Evolutionary conservation across 2,113 vertebrate genomes (phyloP).

Genomic region (Psammodynastes pulverulentus): DNA sequence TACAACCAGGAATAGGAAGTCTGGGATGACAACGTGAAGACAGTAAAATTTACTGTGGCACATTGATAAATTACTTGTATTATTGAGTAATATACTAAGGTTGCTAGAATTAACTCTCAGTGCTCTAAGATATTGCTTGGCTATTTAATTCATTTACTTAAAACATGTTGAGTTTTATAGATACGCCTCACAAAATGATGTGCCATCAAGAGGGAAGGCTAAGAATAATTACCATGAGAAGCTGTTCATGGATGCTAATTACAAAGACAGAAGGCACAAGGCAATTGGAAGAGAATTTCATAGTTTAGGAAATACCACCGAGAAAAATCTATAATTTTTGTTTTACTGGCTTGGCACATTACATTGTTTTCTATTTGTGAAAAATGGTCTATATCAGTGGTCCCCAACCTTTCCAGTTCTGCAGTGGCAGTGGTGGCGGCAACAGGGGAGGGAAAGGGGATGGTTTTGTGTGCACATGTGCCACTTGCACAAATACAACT

Average conservation of each 20-base stretch:
- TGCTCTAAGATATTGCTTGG: background rate
- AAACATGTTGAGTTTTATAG: background rate
- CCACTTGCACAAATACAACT: background rate
- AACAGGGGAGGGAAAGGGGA: background rate
- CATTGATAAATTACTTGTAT: background rate
- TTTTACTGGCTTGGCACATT: background rate
- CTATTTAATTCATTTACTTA: background rate
- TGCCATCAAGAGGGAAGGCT: background rate
- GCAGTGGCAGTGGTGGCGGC: background rate
- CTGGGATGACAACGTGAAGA: background rate
- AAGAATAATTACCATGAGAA: background rate
- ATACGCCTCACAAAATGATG: background rate
- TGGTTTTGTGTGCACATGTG: too few relatives aligned
- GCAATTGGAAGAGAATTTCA: background rate
- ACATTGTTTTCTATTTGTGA: background rate
- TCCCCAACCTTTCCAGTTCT: background rate
- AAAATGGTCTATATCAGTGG: background rate
- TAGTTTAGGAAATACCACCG: background rate
- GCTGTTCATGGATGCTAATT: background rate
- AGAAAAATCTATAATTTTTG: background rate
- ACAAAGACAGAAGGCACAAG: background rate
- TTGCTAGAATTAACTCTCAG: background rate
- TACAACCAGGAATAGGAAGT: background rate
- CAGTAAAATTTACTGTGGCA: background rate
- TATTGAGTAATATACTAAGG: background rate